Conservation (phyloP, 2,888 invertebrate genomes). For the Pachycephus smyrnensis region DNA sequence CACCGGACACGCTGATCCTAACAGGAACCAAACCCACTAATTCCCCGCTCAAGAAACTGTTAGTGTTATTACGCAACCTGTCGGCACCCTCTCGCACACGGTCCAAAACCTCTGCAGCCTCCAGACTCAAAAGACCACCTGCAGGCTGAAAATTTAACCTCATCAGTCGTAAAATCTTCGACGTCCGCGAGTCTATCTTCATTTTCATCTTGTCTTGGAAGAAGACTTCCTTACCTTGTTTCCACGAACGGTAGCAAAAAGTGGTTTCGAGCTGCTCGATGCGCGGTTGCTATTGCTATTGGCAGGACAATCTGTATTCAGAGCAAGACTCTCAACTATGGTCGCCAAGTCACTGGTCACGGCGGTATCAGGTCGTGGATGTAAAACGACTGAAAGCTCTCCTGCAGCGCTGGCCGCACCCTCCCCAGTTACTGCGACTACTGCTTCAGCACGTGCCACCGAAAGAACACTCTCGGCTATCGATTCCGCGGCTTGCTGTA, state of each 20-base stretch:
- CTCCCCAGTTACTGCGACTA: slow-evolving; percentile 70
- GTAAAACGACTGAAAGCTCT: slow-evolving; percentile 71
- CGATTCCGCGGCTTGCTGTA: slow-evolving; percentile 85
- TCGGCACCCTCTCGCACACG: slow-evolving; percentile 78
- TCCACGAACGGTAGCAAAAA: slow-evolving; percentile 57
- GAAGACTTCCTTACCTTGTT: slow-evolving; percentile 52
- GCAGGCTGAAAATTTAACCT: slow-evolving; percentile 36
- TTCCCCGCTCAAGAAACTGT: slow-evolving; percentile 81
- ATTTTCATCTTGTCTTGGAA: background rate
- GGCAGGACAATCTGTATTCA: slow-evolving; percentile 69
- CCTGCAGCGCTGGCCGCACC: slow-evolving; percentile 71
- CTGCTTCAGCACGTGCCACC: slow-evolving; percentile 78
- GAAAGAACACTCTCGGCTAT: slow-evolving; percentile 87
- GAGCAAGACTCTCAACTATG: slow-evolving; percentile 84
- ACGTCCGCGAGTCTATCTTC: background rate
- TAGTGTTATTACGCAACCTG: slow-evolving; percentile 82
- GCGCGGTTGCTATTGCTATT: slow-evolving; percentile 73
- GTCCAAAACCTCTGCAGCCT: slow-evolving; percentile 75
- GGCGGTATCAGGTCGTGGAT: slow-evolving; percentile 73
- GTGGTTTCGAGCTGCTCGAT: slow-evolving; percentile 59
- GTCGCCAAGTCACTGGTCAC: slow-evolving; percentile 81
- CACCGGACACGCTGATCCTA: slow-evolving; percentile 65
- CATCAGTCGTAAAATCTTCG: background rate
- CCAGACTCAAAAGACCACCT: slow-evolving; percentile 64
- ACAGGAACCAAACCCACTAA: slow-evolving; percentile 73